These are phyloP conservation scores for Scaptomyza graminum DNA, from an alignment of 1,140 invertebrate species.

Conservation along the genomic window DNA sequence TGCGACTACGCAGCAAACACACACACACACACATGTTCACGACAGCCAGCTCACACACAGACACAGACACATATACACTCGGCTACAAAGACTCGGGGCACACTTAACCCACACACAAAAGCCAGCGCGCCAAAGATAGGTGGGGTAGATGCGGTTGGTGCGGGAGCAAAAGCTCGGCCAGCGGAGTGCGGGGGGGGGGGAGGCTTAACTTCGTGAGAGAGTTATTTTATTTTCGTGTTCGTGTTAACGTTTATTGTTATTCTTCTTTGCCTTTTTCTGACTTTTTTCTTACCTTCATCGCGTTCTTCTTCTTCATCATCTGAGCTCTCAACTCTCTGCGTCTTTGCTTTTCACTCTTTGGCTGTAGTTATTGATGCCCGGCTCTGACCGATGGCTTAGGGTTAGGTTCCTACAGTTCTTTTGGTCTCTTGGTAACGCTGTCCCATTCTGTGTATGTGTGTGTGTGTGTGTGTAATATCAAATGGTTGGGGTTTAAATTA, in stretches of 20 bases:
- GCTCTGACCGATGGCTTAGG: constrained; percentile 77
- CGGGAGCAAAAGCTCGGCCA: too few relatives aligned
- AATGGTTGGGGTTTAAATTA: constrained; percentile 49
- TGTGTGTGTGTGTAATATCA: constrained; percentile 28
- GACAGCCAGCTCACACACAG: constrained; percentile 43
- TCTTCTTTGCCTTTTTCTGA: constrained; percentile 66
- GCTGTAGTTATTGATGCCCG: constrained; percentile 72
- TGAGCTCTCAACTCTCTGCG: constrained; percentile 20
- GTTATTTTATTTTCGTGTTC: constrained; percentile 82
- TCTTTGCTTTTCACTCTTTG: constrained; percentile 40
- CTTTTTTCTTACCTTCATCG: too few relatives aligned
- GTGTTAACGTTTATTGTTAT: constrained; percentile 82
- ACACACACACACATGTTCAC: constrained; percentile 38
- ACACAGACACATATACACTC: constrained; percentile 37
- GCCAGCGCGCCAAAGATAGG: constrained; percentile 33
- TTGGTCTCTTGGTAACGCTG: constrained; percentile 28
- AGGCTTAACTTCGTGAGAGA: constrained; percentile 70
- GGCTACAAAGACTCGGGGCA: constrained; percentile 27
- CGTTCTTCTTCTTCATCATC: too few relatives aligned
- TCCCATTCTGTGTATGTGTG: constrained; percentile 1
- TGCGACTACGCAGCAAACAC: constrained; percentile 58
- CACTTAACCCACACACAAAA: constrained; percentile 69
- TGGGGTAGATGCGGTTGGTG: background rate
- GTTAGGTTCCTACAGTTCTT: constrained; percentile 65
- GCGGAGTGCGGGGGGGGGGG: background rate